Conservation (phyloP, 2,888 invertebrate species). For the Gonocerus acuteangulatus region DNA sequence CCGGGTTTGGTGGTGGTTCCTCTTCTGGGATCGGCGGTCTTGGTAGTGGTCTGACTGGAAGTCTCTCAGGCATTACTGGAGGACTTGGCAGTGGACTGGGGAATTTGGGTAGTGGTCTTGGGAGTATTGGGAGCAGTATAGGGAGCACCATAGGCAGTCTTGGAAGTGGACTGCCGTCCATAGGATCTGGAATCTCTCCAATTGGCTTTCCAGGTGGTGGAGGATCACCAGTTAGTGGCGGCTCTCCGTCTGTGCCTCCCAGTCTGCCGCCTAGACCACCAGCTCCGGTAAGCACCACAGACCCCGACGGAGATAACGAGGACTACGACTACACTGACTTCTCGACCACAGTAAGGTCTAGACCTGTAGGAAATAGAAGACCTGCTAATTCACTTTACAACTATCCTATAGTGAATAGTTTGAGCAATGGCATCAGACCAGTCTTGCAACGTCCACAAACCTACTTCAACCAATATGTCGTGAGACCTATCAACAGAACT, state of each 20-base stretch:
- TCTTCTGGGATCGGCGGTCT: neutral
- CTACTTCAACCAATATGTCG: conserved; percentile 28
- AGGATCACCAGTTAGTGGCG: neutral
- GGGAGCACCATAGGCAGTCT: neutral
- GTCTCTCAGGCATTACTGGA: neutral
- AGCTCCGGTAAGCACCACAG: neutral
- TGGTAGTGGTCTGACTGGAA: neutral
- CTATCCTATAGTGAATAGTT: neutral
- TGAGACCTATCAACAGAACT: conserved; percentile 28
- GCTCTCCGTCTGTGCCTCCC: neutral
- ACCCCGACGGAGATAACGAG: conserved; percentile 23
- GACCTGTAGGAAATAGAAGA: neutral
- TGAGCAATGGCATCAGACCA: conserved; percentile 8
- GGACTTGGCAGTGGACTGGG: conserved; percentile 2
- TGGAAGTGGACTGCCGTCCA: conserved; percentile 5
- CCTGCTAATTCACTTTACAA: neutral
- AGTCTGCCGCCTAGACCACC: neutral
- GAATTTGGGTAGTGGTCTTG: neutral
- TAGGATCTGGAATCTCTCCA: neutral
- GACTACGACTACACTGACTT: conserved; percentile 30
- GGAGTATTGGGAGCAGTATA: conserved; percentile 5
- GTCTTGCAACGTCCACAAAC: conserved; percentile 18
- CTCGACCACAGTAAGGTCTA: conserved; percentile 5
- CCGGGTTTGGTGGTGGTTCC: neutral
- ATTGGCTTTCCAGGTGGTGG: neutral